phyloP scores from a whole-genome alignment of 2,797 vertebrate genomes.

The Helarctos malayanus region DNA sequence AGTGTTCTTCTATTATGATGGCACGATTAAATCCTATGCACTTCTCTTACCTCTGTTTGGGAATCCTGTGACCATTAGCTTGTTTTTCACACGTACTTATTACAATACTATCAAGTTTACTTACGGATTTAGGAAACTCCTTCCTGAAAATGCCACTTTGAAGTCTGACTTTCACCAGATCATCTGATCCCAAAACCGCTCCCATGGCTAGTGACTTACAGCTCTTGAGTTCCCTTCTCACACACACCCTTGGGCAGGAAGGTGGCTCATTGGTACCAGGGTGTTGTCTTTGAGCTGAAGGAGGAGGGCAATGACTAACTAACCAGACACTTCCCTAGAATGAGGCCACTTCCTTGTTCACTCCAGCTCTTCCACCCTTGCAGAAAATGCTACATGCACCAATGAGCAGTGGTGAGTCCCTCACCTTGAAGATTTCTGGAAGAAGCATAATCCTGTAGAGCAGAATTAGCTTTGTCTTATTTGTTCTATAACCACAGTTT shows the following conservation, averaged over 20 bases:
- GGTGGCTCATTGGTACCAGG: not conserved
- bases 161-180: not conserved
- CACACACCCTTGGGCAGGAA: constrained; percentile 59
- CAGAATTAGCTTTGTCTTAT: not conserved
- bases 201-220: not conserved
- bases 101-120: not conserved
- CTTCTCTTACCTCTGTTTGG: not conserved
- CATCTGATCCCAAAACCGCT: not conserved
- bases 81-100: not conserved
- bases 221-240: not conserved
- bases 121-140: not conserved
- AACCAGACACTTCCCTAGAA: not conserved
- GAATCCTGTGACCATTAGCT: not conserved
- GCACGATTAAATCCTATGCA: not conserved
- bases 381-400: not conserved
- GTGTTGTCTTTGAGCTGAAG: not conserved
- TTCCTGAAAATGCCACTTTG: not conserved
- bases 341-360: not conserved
- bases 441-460: not conserved
- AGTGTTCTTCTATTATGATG: not conserved
- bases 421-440: not conserved
- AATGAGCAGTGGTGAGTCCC: too few species aligned
- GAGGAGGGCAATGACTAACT: constrained; percentile 55
- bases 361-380: too few species aligned
- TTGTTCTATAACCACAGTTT: not conserved